Percentiles rank a stretch among this genome's conserved stretches.
These are phyloP conservation scores for Myotis myotis DNA, from an alignment of 2,797 vertebrate genomes.

Conservation along the genomic window DNA sequence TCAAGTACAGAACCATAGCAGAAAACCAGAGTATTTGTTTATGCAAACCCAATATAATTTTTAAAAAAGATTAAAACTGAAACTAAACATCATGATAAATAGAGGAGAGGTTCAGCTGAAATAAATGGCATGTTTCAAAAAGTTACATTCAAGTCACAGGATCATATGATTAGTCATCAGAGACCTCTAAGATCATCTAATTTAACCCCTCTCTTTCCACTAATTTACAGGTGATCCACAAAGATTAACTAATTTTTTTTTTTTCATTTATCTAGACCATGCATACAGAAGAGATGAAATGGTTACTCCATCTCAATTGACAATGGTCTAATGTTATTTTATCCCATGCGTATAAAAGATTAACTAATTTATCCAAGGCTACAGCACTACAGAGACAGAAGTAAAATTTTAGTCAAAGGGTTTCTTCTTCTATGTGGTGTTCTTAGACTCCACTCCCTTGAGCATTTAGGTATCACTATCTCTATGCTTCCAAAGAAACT, in stretches of 20 bases:
- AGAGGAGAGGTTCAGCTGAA: background rate
- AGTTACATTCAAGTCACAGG: background rate
- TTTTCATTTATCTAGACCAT: too few species aligned
- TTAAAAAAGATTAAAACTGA: conserved; percentile 4
- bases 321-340: too few species aligned
- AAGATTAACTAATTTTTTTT: background rate
- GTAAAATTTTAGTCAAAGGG: background rate
- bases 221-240: background rate
- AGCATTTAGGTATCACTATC: background rate
- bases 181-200: background rate
- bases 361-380: background rate
- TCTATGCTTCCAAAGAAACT: background rate
- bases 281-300: too few species aligned
- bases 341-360: too few species aligned
- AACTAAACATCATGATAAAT: conserved; percentile 4
- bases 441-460: background rate
- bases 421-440: background rate
- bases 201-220: background rate
- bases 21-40: conserved; percentile 26
- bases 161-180: background rate
- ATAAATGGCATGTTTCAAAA: background rate
- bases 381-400: background rate
- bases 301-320: too few species aligned
- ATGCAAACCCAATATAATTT: conserved; percentile 14
- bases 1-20: conserved; percentile 18